A percentile compares a stretch with the other conserved stretches of the same genome.
Evolutionary conservation across 2,797 vertebrate species (phyloP).

Genomic region (Neoniphon sammara): DNA sequence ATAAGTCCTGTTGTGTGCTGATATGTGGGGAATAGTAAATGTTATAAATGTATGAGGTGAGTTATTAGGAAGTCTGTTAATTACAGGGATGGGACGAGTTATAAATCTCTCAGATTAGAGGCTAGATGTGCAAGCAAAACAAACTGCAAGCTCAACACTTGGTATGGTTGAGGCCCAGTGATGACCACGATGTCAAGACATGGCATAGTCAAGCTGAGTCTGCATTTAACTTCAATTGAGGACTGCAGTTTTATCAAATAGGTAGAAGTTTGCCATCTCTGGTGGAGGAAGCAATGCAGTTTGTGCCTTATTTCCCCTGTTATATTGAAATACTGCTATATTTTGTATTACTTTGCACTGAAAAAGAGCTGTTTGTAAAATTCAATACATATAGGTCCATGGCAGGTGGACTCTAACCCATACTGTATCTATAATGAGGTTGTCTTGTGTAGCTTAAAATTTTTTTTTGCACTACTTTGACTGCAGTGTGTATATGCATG

Average conservation of each 20-base stretch:
- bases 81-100: conserved; percentile 75
- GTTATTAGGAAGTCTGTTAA: conserved; percentile 82
- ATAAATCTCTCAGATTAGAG: conserved; percentile 84
- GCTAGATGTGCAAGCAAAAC: conserved; percentile 75
- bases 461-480: not conserved
- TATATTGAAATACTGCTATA: conserved; percentile 22
- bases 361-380: too few relatives aligned
- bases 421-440: too few relatives aligned
- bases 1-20: conserved; percentile 72
- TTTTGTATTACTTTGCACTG: not conserved
- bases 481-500: not conserved
- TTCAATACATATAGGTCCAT: not conserved
- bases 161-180: conserved; percentile 51
- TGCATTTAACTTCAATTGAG: conserved; percentile 46
- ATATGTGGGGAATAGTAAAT: conserved; percentile 79
- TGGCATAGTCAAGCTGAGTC: conserved; percentile 57
- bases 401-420: not conserved
- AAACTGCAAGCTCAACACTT: conserved; percentile 77
- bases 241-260: conserved; percentile 46
- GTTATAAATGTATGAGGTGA: conserved; percentile 79
- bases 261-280: conserved; percentile 10
- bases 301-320: conserved; percentile 7
- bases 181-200: conserved; percentile 64
- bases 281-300: conserved; percentile 5
- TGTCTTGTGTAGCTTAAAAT: not conserved